Evolutionary conservation across 2,888 invertebrate species (phyloP).

Genomic region (Anorthoa munda): DNA sequence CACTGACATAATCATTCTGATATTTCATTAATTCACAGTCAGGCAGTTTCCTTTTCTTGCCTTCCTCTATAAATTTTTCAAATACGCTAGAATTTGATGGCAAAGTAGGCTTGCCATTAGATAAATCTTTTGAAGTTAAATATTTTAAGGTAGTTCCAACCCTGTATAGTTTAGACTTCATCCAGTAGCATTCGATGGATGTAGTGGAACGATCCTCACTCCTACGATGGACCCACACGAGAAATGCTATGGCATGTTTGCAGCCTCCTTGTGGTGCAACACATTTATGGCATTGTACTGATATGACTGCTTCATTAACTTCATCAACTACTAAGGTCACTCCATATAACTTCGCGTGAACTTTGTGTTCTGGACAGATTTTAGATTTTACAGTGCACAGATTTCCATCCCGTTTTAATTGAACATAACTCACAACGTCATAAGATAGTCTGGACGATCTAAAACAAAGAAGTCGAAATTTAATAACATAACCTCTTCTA

Average conservation of each 20-base stretch:
- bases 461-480: background rate
- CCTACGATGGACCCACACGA: constrained; percentile 72
- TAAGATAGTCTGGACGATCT: constrained; percentile 1
- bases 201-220: constrained; percentile 73
- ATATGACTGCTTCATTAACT: constrained; percentile 51
- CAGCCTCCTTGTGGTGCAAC: constrained; percentile 68
- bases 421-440: constrained; percentile 7
- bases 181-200: constrained; percentile 68
- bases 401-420: constrained; percentile 52
- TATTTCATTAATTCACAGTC: too few species aligned
- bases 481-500: too few species aligned
- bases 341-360: constrained; percentile 63
- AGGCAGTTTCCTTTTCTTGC: too few species aligned
- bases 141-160: constrained; percentile 38
- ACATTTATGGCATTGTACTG: constrained; percentile 67
- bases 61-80: constrained; percentile 22
- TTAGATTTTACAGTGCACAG: constrained; percentile 65
- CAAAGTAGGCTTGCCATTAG: constrained; percentile 3
- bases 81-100: background rate
- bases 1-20: too few species aligned
- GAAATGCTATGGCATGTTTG: constrained; percentile 71
- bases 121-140: constrained; percentile 60
- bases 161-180: constrained; percentile 7
- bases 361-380: constrained; percentile 71
- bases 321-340: constrained; percentile 61